Conservation (phyloP, 2,888 invertebrate species). For the Sinotaia quadrata region DNA sequence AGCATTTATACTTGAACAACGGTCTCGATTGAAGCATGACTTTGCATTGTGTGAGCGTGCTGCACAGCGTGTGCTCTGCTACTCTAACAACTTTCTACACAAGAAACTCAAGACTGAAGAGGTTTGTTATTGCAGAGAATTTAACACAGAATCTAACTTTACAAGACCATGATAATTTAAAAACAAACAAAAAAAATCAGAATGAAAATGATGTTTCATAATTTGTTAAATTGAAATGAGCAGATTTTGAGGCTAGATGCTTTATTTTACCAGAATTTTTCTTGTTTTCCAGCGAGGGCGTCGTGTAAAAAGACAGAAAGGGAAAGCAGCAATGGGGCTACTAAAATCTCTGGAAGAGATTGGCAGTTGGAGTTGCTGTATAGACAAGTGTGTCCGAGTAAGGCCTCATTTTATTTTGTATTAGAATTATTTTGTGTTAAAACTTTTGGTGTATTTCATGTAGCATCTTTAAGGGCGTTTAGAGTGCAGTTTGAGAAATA, state of each 20-base stretch:
- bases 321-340: conserved; percentile 60
- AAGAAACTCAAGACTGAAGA: conserved; percentile 68
- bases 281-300: conserved; percentile 13
- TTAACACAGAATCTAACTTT: too few relatives aligned
- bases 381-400: conserved; percentile 64
- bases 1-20: conserved; percentile 61
- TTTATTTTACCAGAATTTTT: too few relatives aligned
- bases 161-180: too few relatives aligned
- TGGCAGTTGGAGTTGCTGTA: conserved; percentile 56
- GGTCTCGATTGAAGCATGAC: conserved; percentile 55
- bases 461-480: too few relatives aligned
- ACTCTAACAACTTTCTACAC: conserved; percentile 72
- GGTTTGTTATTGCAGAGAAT: conserved; percentile 40
- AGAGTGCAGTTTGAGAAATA: too few relatives aligned
- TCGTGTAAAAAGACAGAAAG: conserved; percentile 41
- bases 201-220: too few relatives aligned
- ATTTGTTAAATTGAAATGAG: too few relatives aligned
- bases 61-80: conserved; percentile 64
- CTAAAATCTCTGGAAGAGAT: conserved; percentile 53
- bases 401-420: conserved; percentile 13
- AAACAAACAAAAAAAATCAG: too few relatives aligned
- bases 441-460: too few relatives aligned
- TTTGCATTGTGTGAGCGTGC: conserved; percentile 67
- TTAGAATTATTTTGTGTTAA: too few relatives aligned
- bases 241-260: too few relatives aligned